phyloP scores from a whole-genome alignment of 2,797 vertebrate species.

The Vultur gryphus region DNA sequence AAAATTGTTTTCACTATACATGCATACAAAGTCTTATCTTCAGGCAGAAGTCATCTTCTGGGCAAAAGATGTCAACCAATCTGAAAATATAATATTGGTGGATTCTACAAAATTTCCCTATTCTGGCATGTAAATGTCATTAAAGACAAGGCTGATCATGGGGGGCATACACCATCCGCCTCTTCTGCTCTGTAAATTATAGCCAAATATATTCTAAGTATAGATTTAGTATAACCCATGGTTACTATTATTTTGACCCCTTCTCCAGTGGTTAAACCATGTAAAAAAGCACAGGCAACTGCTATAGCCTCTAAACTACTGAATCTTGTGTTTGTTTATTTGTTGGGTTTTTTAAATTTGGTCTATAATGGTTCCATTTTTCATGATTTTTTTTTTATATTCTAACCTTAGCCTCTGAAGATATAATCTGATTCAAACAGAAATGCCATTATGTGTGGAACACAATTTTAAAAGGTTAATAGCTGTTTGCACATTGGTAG shows the following conservation, averaged over 20 bases:
- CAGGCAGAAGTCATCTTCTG: not conserved
- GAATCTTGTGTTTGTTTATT: not conserved
- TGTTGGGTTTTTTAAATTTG: not conserved
- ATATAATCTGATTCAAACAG: not conserved
- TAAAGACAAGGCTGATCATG: not conserved
- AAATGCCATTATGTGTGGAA: not conserved
- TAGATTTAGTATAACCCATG: not conserved
- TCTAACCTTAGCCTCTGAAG: not conserved
- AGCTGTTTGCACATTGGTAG: not conserved
- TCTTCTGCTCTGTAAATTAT: not conserved
- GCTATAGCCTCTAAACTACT: not conserved
- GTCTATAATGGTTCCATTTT: not conserved
- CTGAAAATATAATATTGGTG: not conserved
- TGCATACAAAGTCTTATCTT: not conserved
- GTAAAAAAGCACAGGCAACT: accelerated
- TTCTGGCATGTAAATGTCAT: not conserved
- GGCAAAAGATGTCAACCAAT: not conserved
- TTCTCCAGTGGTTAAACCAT: not conserved
- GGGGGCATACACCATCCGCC: accelerated
- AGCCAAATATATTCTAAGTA: not conserved
- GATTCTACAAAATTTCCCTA: not conserved
- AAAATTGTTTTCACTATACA: not conserved
- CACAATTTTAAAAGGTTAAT: not conserved
- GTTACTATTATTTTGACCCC: not conserved
- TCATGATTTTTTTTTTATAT: not conserved